Conservation (phyloP, 2,888 invertebrate species). For the Podotricha telesiphe region DNA sequence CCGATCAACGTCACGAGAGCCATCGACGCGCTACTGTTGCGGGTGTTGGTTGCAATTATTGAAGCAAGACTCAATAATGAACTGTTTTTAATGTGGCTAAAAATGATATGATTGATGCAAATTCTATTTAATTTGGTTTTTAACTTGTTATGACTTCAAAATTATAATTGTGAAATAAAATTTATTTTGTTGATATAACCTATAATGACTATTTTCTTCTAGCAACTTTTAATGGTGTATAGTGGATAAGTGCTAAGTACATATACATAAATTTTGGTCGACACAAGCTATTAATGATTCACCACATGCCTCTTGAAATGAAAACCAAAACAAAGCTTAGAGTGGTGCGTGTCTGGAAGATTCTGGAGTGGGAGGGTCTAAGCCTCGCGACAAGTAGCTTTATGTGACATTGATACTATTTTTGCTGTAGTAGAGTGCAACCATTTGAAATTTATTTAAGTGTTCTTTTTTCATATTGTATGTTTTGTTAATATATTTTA, state of each 20-base stretch:
- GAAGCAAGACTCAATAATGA: conserved; percentile 24
- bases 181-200: background rate
- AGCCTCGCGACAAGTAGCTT: conserved; percentile 20
- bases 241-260: background rate
- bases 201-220: background rate
- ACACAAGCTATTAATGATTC: conserved; percentile 27
- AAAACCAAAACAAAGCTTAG: conserved; percentile 29
- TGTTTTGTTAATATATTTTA: too few relatives aligned
- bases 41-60: conserved; percentile 35
- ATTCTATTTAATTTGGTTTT: background rate
- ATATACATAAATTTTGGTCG: background rate
- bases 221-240: too few relatives aligned
- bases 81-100: conserved; percentile 21
- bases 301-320: conserved; percentile 21
- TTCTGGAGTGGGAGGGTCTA: conserved; percentile 33
- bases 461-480: background rate
- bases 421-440: conserved; percentile 20
- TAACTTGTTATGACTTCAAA: background rate
- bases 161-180: background rate
- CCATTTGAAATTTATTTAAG: background rate
- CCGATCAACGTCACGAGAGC: conserved; percentile 52
- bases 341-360: conserved; percentile 36
- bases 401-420: conserved; percentile 42
- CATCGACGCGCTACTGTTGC: conserved; percentile 40
- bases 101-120: background rate